A percentile compares a stretch with the other conserved stretches of the same genome.
Evolutionary conservation across 2,797 vertebrate species (phyloP).

Genomic region (Mormyrops attenuatus): DNA sequence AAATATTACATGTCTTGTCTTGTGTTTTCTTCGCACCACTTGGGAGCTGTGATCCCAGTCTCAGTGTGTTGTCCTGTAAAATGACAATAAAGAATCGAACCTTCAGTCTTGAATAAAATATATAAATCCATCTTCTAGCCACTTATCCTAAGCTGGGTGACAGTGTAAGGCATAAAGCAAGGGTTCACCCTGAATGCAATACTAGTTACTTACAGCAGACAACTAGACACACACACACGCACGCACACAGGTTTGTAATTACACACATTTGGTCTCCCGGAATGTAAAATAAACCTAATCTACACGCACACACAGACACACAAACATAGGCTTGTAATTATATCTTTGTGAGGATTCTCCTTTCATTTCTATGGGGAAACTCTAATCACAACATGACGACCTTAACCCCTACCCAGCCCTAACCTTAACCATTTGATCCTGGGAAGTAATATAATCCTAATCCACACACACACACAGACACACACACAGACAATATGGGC

Average conservation of each 20-base stretch:
- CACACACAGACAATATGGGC: too few relatives aligned
- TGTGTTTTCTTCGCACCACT: neutral
- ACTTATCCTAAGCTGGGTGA: neutral
- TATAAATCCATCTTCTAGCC: neutral
- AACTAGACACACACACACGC: neutral
- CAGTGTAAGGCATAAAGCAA: neutral
- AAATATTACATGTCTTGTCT: neutral
- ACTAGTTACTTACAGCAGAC: neutral
- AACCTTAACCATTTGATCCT: too few relatives aligned
- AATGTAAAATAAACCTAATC: neutral
- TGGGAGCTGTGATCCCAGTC: neutral
- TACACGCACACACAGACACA: neutral
- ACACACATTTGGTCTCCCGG: too few relatives aligned
- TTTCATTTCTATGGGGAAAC: too few relatives aligned
- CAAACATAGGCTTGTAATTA: too few relatives aligned
- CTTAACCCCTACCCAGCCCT: too few relatives aligned
- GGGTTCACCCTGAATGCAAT: neutral
- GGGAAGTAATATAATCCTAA: too few relatives aligned
- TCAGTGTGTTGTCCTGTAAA: neutral
- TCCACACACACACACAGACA: neutral
- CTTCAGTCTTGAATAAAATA: neutral
- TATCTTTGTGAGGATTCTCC: too few relatives aligned
- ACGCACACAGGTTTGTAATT: neutral
- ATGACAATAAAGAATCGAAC: neutral
- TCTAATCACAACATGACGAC: too few relatives aligned